These are phyloP conservation scores for Enoplosus armatus DNA, from an alignment of 2,797 vertebrate species.

Conservation along the genomic window DNA sequence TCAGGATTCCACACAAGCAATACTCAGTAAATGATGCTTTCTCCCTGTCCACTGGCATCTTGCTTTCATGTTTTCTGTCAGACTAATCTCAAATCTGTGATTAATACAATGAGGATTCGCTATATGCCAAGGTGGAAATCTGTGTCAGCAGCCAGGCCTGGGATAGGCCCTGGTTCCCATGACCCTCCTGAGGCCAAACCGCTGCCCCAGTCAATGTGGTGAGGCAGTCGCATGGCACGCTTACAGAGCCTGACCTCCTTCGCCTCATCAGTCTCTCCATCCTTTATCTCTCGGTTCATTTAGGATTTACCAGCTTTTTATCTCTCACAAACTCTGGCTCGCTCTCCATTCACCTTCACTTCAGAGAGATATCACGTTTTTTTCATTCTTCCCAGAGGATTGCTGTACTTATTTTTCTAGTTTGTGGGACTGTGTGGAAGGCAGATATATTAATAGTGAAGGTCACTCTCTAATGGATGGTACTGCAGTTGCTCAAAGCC, in stretches of 20 bases:
- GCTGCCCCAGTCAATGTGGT: slow-evolving; percentile 51
- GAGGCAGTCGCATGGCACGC: slow-evolving; percentile 57
- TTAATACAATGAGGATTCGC: slow-evolving; percentile 24
- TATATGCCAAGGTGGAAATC: slow-evolving; percentile 29
- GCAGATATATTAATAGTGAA: slow-evolving; percentile 43
- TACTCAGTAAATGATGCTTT: background rate
- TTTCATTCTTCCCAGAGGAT: slow-evolving; percentile 20
- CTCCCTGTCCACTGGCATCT: background rate
- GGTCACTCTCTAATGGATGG: slow-evolving; percentile 50
- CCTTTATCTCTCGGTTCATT: slow-evolving; percentile 68
- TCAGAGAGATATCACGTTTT: slow-evolving; percentile 41
- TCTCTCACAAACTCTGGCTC: slow-evolving; percentile 65
- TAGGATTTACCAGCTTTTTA: slow-evolving; percentile 74
- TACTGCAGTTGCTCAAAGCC: slow-evolving; percentile 32
- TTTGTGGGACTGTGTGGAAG: slow-evolving; percentile 27
- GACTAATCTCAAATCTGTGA: slow-evolving; percentile 43
- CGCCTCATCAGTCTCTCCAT: slow-evolving; percentile 38
- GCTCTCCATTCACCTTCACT: slow-evolving; percentile 50
- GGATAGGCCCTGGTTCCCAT: slow-evolving; percentile 15
- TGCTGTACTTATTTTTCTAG: slow-evolving; percentile 5
- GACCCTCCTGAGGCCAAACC: slow-evolving; percentile 37
- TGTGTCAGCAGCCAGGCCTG: slow-evolving; percentile 51
- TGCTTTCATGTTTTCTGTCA: slow-evolving; percentile 37
- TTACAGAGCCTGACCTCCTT: slow-evolving; percentile 62
- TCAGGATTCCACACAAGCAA: background rate